phyloP scores from a whole-genome alignment of 2,113 vertebrate species.

The Clinocottus analis region DNA sequence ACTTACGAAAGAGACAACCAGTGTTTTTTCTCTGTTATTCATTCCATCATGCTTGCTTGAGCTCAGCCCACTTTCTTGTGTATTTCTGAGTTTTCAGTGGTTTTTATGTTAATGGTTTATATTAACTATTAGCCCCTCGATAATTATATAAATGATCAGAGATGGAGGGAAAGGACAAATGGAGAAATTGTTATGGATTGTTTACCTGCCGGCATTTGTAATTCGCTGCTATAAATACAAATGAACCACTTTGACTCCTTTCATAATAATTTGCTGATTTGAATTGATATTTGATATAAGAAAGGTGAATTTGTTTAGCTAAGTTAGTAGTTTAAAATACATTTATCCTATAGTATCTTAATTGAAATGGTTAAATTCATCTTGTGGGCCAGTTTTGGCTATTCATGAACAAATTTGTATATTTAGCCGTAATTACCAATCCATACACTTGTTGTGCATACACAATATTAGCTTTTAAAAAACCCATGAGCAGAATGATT shows the following conservation, averaged over 20 bases:
- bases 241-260: background rate
- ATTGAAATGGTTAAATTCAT: background rate
- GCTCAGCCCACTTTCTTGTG: background rate
- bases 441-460: background rate
- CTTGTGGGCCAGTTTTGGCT: background rate
- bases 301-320: background rate
- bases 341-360: background rate
- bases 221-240: slow-evolving; percentile 2
- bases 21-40: slow-evolving; percentile 27
- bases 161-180: background rate
- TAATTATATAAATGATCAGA: slow-evolving; percentile 5
- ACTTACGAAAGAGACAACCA: slow-evolving; percentile 26
- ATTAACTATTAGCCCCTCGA: background rate
- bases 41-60: slow-evolving; percentile 21
- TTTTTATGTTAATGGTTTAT: slow-evolving; percentile 29
- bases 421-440: slow-evolving; percentile 21
- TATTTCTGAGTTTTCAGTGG: slow-evolving; percentile 8
- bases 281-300: background rate
- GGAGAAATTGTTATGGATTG: slow-evolving; percentile 10
- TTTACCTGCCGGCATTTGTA: background rate
- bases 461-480: background rate
- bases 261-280: background rate
- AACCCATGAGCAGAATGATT: background rate
- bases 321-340: background rate
- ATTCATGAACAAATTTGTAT: slow-evolving; percentile 22